phyloP scores from a whole-genome alignment of 1,140 invertebrate genomes.

The Choristoneura fumiferana region DNA sequence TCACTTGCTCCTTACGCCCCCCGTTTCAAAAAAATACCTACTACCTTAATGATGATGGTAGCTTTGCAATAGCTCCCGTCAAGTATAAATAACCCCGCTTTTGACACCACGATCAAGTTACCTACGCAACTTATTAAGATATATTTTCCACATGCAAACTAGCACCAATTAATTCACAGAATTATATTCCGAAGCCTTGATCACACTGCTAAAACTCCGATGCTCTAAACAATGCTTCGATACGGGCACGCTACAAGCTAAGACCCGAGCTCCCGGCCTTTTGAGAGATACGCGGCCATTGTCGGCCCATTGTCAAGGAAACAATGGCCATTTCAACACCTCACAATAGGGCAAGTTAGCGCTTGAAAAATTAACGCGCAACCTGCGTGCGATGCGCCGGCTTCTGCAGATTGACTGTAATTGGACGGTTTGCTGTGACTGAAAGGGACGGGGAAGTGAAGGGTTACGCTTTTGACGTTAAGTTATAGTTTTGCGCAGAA shows the following conservation, averaged over 20 bases:
- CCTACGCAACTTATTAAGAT: too few relatives aligned
- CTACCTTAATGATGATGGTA: too few relatives aligned
- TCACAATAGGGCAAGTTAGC: conserved; percentile 61
- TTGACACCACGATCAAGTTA: too few relatives aligned
- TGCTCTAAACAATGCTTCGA: conserved; percentile 10
- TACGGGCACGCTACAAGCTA: conserved; percentile 24
- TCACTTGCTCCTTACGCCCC: too few relatives aligned
- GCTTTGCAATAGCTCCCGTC: too few relatives aligned
- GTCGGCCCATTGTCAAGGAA: conserved; percentile 58
- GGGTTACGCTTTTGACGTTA: too few relatives aligned
- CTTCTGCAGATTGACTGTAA: conserved; percentile 14
- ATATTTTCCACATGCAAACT: conserved; percentile 22
- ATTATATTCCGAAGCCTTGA: neutral
- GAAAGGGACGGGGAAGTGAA: neutral
- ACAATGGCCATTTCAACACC: conserved; percentile 65
- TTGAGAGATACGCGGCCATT: conserved; percentile 59
- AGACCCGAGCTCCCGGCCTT: conserved; percentile 48
- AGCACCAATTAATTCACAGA: neutral
- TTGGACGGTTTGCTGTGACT: neutral
- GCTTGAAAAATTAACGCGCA: conserved; percentile 65
- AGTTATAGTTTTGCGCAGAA: too few relatives aligned
- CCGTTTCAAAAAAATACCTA: too few relatives aligned
- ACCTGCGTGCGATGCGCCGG: conserved; percentile 47
- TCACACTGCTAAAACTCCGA: conserved; percentile 8
- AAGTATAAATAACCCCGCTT: too few relatives aligned